Base-by-base conservation (phyloP, 2,113 vertebrate genomes). In the Fulmarus glacialis region DNA sequence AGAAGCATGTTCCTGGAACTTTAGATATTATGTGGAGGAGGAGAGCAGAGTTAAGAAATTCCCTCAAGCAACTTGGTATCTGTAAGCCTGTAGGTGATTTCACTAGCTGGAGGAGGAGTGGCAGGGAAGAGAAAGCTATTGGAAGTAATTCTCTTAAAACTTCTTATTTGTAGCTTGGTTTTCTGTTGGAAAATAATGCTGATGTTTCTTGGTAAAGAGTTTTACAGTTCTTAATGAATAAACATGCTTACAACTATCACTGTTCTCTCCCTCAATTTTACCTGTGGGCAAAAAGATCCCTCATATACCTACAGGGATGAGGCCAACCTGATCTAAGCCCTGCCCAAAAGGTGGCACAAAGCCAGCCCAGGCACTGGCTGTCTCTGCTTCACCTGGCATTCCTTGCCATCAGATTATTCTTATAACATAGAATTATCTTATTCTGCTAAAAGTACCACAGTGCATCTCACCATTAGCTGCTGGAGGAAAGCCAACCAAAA, bases 251-350 rank as follows among this genome's bases (percentile, higher is more conserved):
- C 8, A 60, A 4, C 20, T 62, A 15, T 16, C 7, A 20, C 32
- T 50, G 5, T 53, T 58, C 18, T 58, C 32, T 80, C 19, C 32
- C 38, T 56, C 9, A 13, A 17, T 53, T 78, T 82, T 59, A 45
- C 8, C 24, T 82, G 20, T 45, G 10, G 20, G 40, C 43, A 42
- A 21, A 75, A 56, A 6, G 23, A 53, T 58, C 17, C 34, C 38
- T 48, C 24, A 2, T 12, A 9, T 21, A 23, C 36, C 21, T 30
- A 0, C 0, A 2, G 23, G 43, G 20, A 68, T 3, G 15, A 67
- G 42, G 24, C 27, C 42, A 86, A 3, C 27, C 8, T 55, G 34
- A 48, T 70, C 13, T 42, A 40, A 67, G 26, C 29, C 32, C 48
- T 59, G 43, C 32, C 47, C 47, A 12, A 24, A 50, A 79, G 40